A percentile compares a stretch with the other conserved stretches of the same genome.
These are phyloP conservation scores for Drosophila takahashii DNA, from an alignment of 1,140 invertebrate species.

Conservation along the genomic window DNA sequence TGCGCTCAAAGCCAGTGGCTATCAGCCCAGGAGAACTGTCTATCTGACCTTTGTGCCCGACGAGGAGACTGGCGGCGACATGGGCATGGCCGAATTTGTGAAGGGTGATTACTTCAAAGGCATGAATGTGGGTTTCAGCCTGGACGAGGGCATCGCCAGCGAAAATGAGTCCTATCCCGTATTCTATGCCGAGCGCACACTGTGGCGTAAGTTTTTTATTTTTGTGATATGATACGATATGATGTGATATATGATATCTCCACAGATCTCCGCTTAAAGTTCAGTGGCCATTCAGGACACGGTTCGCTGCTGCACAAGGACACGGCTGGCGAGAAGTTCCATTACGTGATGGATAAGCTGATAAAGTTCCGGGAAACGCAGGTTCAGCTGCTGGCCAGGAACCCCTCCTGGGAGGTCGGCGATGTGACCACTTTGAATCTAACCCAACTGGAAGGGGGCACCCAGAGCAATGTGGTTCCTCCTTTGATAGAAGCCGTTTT, in stretches of 20 bases:
- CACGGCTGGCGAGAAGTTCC: constrained; percentile 94
- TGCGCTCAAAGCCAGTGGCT: constrained; percentile 87
- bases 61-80: constrained; percentile 94
- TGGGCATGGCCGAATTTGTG: constrained; percentile 94
- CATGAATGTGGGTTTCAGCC: constrained; percentile 93
- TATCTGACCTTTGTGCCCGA: constrained; percentile 94
- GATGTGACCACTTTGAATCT: constrained; percentile 96
- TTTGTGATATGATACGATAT: not conserved
- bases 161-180: constrained; percentile 19
- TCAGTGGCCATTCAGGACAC: constrained; percentile 93
- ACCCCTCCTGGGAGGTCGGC: constrained; percentile 89
- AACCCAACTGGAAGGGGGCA: constrained; percentile 93
- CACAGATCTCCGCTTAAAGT: constrained; percentile 60
- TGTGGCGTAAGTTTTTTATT: constrained; percentile 85
- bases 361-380: constrained; percentile 90
- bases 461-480: constrained; percentile 96
- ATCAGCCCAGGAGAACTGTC: constrained; percentile 88
- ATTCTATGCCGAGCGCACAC: constrained; percentile 28
- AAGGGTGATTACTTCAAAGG: constrained; percentile 90
- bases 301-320: constrained; percentile 92
- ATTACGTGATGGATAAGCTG: constrained; percentile 90
- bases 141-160: constrained; percentile 92
- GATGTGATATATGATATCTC: not conserved
- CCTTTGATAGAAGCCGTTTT: constrained; percentile 91
- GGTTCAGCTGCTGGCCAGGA: constrained; percentile 87